Percentiles rank a stretch among this genome's conserved stretches.
Evolutionary conservation across 2,888 invertebrate species (phyloP).

Genomic region (Deilephila porcellus): DNA sequence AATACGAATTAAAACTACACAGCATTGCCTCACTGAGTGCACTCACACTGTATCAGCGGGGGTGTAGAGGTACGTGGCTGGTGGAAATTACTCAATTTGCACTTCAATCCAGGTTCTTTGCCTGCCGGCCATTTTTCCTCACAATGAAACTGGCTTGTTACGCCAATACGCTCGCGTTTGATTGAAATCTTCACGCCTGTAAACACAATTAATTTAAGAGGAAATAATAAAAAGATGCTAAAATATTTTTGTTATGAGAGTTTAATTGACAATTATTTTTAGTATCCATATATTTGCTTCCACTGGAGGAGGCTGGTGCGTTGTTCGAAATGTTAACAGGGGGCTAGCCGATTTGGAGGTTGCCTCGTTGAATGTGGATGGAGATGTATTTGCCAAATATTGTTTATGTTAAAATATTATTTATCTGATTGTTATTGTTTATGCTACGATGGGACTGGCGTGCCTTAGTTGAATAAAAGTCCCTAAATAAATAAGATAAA

Average conservation of each 20-base stretch:
- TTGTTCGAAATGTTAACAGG: too few relatives aligned
- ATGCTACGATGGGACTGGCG: too few relatives aligned
- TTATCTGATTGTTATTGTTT: too few relatives aligned
- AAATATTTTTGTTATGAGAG: neutral
- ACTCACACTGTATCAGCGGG: neutral
- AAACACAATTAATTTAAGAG: conserved; percentile 26
- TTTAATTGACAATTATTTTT: neutral
- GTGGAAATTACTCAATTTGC: conserved; percentile 80
- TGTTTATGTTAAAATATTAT: too few relatives aligned
- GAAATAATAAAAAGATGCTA: neutral
- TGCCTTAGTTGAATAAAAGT: too few relatives aligned
- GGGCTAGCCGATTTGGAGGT: too few relatives aligned
- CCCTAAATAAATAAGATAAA: too few relatives aligned
- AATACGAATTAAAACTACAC: neutral
- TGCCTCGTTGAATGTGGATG: too few relatives aligned
- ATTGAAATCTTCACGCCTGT: conserved; percentile 49
- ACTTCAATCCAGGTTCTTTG: conserved; percentile 81
- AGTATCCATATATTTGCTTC: too few relatives aligned
- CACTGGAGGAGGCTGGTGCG: too few relatives aligned
- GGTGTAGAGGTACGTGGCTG: conserved; percentile 45
- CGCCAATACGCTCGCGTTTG: conserved; percentile 45
- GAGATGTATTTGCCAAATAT: too few relatives aligned
- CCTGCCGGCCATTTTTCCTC: conserved; percentile 79
- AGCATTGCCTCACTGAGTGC: conserved; percentile 16
- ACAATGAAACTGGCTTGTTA: conserved; percentile 48